phyloP scores from a whole-genome alignment of 2,888 invertebrate genomes.

The Pardosa pseudoannulata region DNA sequence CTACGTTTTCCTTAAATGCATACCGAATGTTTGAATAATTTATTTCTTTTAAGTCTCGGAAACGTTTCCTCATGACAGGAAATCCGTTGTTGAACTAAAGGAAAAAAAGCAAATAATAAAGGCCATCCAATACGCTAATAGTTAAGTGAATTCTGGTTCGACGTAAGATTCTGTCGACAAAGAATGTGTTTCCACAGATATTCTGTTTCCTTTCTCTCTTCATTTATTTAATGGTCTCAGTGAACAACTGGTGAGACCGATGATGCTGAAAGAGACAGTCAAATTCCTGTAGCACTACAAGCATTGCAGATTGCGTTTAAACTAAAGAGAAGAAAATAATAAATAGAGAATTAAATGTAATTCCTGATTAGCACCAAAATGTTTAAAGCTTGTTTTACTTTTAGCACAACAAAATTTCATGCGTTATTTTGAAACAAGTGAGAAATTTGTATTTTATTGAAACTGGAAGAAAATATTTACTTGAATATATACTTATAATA shows the following conservation, averaged over 20 bases:
- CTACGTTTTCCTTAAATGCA: constrained; percentile 52
- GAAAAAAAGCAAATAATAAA: constrained; percentile 45
- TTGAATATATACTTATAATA: no score
- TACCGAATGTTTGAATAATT: constrained; percentile 60
- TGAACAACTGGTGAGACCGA: constrained; percentile 40
- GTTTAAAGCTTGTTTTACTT: no score
- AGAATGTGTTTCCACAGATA: not conserved
- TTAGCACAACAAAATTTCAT: no score
- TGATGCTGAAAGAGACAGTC: constrained; percentile 31
- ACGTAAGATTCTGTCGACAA: not conserved
- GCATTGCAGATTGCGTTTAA: no score
- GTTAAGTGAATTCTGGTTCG: not conserved
- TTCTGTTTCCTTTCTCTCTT: not conserved
- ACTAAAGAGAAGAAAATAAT: no score
- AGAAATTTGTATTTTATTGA: no score
- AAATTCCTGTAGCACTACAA: constrained; percentile 6
- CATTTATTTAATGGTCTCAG: not conserved
- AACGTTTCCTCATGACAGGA: constrained; percentile 51
- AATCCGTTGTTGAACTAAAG: constrained; percentile 20
- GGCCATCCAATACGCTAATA: constrained; percentile 13
- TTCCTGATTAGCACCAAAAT: no score
- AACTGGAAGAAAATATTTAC: no score
- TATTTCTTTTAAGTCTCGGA: constrained; percentile 34
- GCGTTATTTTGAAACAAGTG: no score
- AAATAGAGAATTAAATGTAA: no score